Base-by-base conservation (phyloP, 2,797 vertebrate genomes). In the Babyrousa celebensis region DNA sequence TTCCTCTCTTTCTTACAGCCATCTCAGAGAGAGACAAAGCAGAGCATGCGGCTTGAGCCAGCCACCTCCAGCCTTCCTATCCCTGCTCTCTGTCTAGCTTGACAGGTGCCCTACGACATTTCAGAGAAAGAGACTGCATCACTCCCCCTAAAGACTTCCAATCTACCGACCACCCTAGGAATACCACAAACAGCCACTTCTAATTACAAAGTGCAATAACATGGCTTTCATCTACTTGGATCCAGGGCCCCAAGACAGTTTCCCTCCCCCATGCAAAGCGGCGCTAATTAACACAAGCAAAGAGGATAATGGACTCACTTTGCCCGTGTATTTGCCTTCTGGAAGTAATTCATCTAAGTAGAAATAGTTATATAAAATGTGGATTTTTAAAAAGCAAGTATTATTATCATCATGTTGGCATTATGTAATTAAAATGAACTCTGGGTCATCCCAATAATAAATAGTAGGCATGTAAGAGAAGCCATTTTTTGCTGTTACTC, bases 361-460 rank as follows among this genome's bases (percentile, higher is more conserved):
- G 82, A 96, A 94, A 92, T 67, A 95, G 85, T 85, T 92, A 82
- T 43, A 97, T 91, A 75, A 97, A 96, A 85, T 70, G 89, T 29
- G 60, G 84, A 86, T 87, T 91, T 92, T 93, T 79, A 85, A 48
- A 48, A 95, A 93, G 43, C 40, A 93, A 93, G 70, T 77, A 95
- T 89, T 93, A 86, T 91, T 12, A 96, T n/a, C 25, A 67, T 94
- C 77, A 80, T 52, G 36, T 71, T 93, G 48, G 79, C 43, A 97
- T 94, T 92, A 89, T 63, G 25, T 95, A 97, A 97, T 91, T 93
- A 97, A 95, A 97, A 87, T 84, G 68, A 97, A 91, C 86, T 60
- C 80, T 93, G 5, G 60, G 71, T 84, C 54, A 87, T 80, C 63
- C 80, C 65, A 93, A 85, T 94, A 96, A 95, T 78, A 95, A 97